These are phyloP conservation scores for Drosophila flavopinicola DNA, from an alignment of 2,888 invertebrate species.

Conservation along the genomic window DNA sequence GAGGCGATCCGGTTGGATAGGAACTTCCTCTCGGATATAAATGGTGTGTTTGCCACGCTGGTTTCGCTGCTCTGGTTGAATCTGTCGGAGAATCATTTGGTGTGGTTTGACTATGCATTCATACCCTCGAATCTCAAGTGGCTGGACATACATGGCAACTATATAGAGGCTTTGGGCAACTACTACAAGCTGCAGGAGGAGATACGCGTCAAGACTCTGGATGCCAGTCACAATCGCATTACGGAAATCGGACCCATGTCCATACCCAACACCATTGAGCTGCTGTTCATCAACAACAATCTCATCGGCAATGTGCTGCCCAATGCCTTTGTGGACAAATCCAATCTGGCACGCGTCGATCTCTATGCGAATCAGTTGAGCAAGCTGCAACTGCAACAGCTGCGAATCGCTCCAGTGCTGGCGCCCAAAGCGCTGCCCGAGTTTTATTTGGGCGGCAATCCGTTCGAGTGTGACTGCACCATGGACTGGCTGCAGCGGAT, in stretches of 20 bases:
- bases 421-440: slow-evolving; percentile 90
- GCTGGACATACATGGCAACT: slow-evolving; percentile 96
- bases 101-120: slow-evolving; percentile 97
- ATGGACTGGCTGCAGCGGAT: slow-evolving; percentile 97
- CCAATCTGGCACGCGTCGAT: slow-evolving; percentile 93
- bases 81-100: slow-evolving; percentile 95
- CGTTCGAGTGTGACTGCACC: slow-evolving; percentile 96
- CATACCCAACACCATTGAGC: slow-evolving; percentile 94
- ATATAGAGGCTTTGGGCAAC: slow-evolving; percentile 93
- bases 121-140: slow-evolving; percentile 95
- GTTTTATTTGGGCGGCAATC: slow-evolving; percentile 96
- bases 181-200: slow-evolving; percentile 94
- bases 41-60: slow-evolving; percentile 94
- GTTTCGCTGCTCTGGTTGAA: slow-evolving; percentile 94
- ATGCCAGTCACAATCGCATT: slow-evolving; percentile 95
- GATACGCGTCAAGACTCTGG: slow-evolving; percentile 93
- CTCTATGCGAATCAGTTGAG: slow-evolving; percentile 95
- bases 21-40: slow-evolving; percentile 94
- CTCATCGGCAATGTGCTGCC: slow-evolving; percentile 91
- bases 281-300: slow-evolving; percentile 95
- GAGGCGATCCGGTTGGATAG: slow-evolving; percentile 95
- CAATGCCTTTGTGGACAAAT: slow-evolving; percentile 94
- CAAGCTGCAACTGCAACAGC: slow-evolving; percentile 92
- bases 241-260: slow-evolving; percentile 92
- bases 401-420: slow-evolving; percentile 89